Percentiles rank a stretch among this genome's conserved stretches.
Evolutionary conservation across 2,888 invertebrate genomes (phyloP).

Genomic region (Pollenia amentaria): DNA sequence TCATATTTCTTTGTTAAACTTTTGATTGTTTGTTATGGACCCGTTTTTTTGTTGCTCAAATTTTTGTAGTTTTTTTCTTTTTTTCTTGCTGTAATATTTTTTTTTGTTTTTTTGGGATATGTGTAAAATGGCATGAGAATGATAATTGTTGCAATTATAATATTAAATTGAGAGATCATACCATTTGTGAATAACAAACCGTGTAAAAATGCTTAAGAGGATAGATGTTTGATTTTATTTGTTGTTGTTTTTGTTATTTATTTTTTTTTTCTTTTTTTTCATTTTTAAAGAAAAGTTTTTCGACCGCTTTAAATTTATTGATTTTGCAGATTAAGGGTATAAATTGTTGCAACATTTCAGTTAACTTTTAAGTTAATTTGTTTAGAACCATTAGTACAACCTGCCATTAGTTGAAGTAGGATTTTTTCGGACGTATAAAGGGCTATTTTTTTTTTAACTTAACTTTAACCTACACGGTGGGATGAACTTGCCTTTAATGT

Average conservation of each 20-base stretch:
- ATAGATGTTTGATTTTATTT: slow-evolving; percentile 10
- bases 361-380: too few relatives aligned
- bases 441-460: too few relatives aligned
- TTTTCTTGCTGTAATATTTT: slow-evolving; percentile 21
- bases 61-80: neutral
- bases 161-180: slow-evolving; percentile 85
- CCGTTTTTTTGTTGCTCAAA: neutral
- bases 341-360: neutral
- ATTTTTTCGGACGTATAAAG: too few relatives aligned
- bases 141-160: slow-evolving; percentile 85
- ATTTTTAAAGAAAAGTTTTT: neutral
- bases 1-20: slow-evolving; percentile 29
- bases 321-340: neutral
- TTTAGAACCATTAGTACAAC: too few relatives aligned
- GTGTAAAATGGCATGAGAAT: slow-evolving; percentile 82
- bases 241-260: neutral
- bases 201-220: slow-evolving; percentile 2
- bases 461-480: too few relatives aligned
- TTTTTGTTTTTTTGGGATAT: slow-evolving; percentile 7
- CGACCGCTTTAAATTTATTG: neutral
- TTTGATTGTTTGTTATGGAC: slow-evolving; percentile 59
- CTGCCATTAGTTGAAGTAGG: too few relatives aligned
- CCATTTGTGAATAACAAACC: slow-evolving; percentile 78
- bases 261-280: neutral
- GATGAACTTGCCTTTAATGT: too few relatives aligned